These are phyloP conservation scores for Oryctolagus cuniculus DNA, from an alignment of 2,113 vertebrate species.

Conservation along the genomic window mOryCun1.1 NC_091432.1:19558001-19558500, in stretches of 20 bases:
- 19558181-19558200: neutral
- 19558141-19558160: conserved; percentile 19
- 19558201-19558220: neutral
- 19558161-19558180: conserved; percentile 11
- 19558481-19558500: conserved; percentile 46
- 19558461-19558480: conserved; percentile 50
- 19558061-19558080: too few species aligned
- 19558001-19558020: too few species aligned
- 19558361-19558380: neutral
- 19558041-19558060: too few species aligned
- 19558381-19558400: neutral
- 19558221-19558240: neutral
- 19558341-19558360: neutral
- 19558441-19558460: conserved; percentile 16
- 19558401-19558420: neutral
- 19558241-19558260: neutral
- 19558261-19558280: neutral
- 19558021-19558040: too few species aligned
- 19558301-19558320: neutral
- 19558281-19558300: neutral
- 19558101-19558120: too few species aligned
- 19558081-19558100: too few species aligned
- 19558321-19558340: neutral
- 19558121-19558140: neutral
- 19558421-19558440: conserved; percentile 30